Evolutionary conservation across 2,888 invertebrate species (phyloP), one percentile per base, ranked within the genome.

Genomic region (Philhelius pedissequus): DNA sequence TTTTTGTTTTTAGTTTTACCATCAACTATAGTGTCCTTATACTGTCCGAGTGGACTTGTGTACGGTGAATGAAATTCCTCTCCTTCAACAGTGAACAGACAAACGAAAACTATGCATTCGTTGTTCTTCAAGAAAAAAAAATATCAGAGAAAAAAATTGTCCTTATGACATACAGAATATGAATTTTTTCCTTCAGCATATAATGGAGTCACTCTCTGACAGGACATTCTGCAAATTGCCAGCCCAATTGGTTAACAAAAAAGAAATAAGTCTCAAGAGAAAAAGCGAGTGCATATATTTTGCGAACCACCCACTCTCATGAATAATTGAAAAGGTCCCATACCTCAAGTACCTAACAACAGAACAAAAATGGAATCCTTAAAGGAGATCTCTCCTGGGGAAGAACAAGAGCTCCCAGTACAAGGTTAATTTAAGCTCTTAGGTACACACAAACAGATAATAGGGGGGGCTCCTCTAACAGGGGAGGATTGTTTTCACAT

Each of bases 291-390:
- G 40, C 58, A 69, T 35, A 32, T 66, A 13, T 62, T 62, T 43
- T 43, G 18, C 18, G 35, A 30, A 50, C 54, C 25, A 50, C 54
- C 25, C 25, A 32, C 27, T 58, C 79, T 84, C 75, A 84, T 84
- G 83, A 84, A 84, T 84, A 79, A 84, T 84, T 84, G 79, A 84
- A 75, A 60, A 79, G 75, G 75, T 70, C 60, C 74, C 78, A 30
- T 56, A 1, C n/a, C 30, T 15, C 27, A 2, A n/a, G 5, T 13
- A 22, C 5, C 3, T 35, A 3, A 40, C 15, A 40, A 15, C 38
- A 20, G 7, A 11, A 25, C 9, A 40, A 40, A 40, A 40, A 40
- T 40, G 15, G 15, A 40, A 52, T 58, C 35, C 56, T 35, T 38
- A n/a, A 35, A 52, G 40, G 27, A 58, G 7, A 35, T 60, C 50